These are phyloP conservation scores for Spinus pinus DNA, from an alignment of 2,797 vertebrate species.

Conservation along the genomic window DNA sequence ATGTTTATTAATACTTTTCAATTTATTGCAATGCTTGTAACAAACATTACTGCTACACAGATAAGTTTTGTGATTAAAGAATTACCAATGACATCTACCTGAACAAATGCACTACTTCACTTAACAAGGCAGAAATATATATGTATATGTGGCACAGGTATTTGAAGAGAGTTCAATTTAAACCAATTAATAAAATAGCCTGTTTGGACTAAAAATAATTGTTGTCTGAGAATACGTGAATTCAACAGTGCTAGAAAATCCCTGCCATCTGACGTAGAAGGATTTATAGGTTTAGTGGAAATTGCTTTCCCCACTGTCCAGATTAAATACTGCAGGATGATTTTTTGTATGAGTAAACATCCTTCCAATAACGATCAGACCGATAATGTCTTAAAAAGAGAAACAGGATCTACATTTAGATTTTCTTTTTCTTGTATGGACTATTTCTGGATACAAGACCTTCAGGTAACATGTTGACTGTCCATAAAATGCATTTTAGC, in stretches of 20 bases:
- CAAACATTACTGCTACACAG: neutral
- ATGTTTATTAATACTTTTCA: neutral
- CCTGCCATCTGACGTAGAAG: slow-evolving; percentile 85
- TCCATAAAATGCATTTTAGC: slow-evolving; percentile 82
- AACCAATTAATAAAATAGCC: slow-evolving; percentile 66
- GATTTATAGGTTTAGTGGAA: slow-evolving; percentile 88
- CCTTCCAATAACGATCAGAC: slow-evolving; percentile 72
- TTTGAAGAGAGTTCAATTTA: slow-evolving; percentile 20
- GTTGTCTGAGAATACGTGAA: slow-evolving; percentile 59
- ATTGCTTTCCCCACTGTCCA: slow-evolving; percentile 82
- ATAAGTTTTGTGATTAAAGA: neutral
- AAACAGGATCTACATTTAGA: slow-evolving; percentile 55
- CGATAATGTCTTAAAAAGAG: slow-evolving; percentile 75
- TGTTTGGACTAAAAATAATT: slow-evolving; percentile 59
- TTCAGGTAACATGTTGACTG: slow-evolving; percentile 62
- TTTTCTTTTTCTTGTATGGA: slow-evolving; percentile 53
- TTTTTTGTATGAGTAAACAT: slow-evolving; percentile 76
- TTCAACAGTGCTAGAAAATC: slow-evolving; percentile 80
- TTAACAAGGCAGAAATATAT: neutral
- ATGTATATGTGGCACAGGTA: neutral
- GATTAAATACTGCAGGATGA: slow-evolving; percentile 82
- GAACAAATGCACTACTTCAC: neutral
- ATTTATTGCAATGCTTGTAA: neutral
- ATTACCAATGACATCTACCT: neutral
- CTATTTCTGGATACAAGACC: slow-evolving; percentile 62